phyloP scores from a whole-genome alignment of 2,113 vertebrate species.

The Desmodus rotundus region DNA sequence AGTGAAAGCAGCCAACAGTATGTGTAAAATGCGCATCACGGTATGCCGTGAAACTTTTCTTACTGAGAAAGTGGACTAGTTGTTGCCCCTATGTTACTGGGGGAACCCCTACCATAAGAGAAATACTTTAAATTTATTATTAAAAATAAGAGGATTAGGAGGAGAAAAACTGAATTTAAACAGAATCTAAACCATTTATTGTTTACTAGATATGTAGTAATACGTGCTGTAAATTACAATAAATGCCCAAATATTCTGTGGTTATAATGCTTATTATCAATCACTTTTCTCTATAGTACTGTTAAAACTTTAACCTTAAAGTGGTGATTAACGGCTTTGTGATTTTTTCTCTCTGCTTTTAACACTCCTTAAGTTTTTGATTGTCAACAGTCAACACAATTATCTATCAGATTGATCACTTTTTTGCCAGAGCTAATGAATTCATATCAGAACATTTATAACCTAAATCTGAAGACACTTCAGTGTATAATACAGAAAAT shows the following conservation, averaged over 20 bases:
- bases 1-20: neutral
- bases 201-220: neutral
- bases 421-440: neutral
- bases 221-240: neutral
- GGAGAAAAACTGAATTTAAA: neutral
- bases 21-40: neutral
- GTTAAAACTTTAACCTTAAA: neutral
- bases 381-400: neutral
- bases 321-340: neutral
- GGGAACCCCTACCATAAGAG: accelerated
- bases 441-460: neutral
- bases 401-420: neutral
- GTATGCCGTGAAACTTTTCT: neutral
- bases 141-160: neutral
- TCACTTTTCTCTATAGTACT: neutral
- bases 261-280: neutral
- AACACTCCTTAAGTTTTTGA: neutral
- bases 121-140: neutral
- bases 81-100: neutral
- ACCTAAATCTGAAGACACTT: neutral
- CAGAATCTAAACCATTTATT: neutral
- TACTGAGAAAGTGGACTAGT: neutral
- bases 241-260: neutral
- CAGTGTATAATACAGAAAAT: neutral
- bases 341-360: neutral